Base-by-base conservation (phyloP, 2,797 vertebrate species). In the Clarias platycephalus region DNA sequence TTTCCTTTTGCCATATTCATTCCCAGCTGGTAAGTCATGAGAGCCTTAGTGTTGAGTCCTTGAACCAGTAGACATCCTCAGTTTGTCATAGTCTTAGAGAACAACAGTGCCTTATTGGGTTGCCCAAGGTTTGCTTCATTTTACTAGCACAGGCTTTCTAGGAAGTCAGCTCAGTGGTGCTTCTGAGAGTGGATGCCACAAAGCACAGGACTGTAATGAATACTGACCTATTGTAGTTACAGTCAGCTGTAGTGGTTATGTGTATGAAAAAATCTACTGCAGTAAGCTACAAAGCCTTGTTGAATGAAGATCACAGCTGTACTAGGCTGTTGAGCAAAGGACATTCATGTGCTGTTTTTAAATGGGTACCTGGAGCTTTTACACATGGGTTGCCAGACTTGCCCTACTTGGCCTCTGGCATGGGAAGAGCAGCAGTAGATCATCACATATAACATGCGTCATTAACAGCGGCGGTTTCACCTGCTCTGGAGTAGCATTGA, bases 331-430 rank as follows among this genome's bases (percentile, higher is more conserved):
- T 37, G 66, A 81, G 67, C 58, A 80, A 58, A 76, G 84, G 49
- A 82, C 82, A 79, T 83, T 83, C 82, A 76, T 83, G 63, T 72
- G 64, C 64, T 79, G 34, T 84, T 88, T 86, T 86, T 80, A 86
- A 89, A 85, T 82, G 63, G 6, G 78, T 83, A 86, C 66, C 81
- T 78, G 55, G 58, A 37, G 34, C 72, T 49, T 86, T 58, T 53
- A 22, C 64, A 49, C 53, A 44, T 18, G 70, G 15, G 49, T 71
- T 79, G 82, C 67, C 72, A 85, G 85, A 82, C 34, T 57, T 28
- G 44, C 62, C 72, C 62, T 67, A 53, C 77, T 79, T 20, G 68
- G 72, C 81, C 64, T 86, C 16, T 83, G 86, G 80, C 76, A 58
- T 13, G 4, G 26, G 6, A 6, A 68, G 72, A 84, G 72, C 66